Conservation (phyloP, 1,140 invertebrate species). For the Drepana arcuata region DNA sequence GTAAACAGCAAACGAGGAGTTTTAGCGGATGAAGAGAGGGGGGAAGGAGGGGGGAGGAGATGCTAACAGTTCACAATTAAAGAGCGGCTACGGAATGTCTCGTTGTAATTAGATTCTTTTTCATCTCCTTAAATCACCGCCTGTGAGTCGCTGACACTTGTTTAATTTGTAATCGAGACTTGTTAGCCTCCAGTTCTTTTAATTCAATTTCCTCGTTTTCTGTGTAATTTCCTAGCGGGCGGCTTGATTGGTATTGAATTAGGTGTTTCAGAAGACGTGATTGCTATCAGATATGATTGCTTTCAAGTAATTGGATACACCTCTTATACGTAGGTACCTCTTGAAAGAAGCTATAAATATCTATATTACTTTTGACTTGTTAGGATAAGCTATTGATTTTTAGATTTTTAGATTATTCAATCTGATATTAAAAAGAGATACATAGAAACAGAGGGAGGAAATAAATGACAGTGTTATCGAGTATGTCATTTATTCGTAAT, state of each 20-base stretch:
- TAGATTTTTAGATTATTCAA: too few relatives aligned
- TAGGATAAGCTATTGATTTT: too few relatives aligned
- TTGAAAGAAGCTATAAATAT: too few relatives aligned
- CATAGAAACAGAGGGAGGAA: too few relatives aligned
- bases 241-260: conserved; percentile 42
- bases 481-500: too few relatives aligned
- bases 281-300: conserved; percentile 11
- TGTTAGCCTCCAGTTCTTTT: conserved; percentile 56
- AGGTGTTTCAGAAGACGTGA: too few relatives aligned
- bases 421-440: too few relatives aligned
- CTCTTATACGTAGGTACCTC: too few relatives aligned
- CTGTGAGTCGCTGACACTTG: conserved; percentile 48
- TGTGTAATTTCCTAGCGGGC: conserved; percentile 26
- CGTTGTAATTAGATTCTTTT: conserved; percentile 68
- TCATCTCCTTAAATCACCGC: conserved; percentile 64
- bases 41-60: conserved; percentile 14
- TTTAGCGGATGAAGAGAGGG: conserved; percentile 5
- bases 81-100: conserved; percentile 53
- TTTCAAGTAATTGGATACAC: too few relatives aligned
- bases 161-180: conserved; percentile 70
- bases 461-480: too few relatives aligned
- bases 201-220: conserved; percentile 48
- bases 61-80: conserved; percentile 67
- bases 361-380: too few relatives aligned
- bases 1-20: conserved; percentile 35